phyloP scores from a whole-genome alignment of 2,113 vertebrate genomes.

The Platichthys stellatus region DNA sequence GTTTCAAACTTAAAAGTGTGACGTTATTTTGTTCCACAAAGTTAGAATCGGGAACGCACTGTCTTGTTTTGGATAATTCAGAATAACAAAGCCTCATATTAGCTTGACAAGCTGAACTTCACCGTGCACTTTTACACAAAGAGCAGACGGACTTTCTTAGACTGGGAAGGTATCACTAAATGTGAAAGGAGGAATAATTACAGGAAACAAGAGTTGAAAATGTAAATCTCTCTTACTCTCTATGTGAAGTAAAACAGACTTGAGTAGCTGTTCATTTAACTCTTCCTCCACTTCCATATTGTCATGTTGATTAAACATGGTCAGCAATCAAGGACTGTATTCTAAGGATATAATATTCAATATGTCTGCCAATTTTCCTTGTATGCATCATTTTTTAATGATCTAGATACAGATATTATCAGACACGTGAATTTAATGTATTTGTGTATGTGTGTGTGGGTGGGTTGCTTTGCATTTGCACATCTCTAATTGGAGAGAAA shows the following conservation, averaged over 20 bases:
- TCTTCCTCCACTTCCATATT: not conserved
- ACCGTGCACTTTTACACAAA: not conserved
- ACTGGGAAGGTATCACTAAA: not conserved
- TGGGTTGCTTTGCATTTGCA: conserved; percentile 37
- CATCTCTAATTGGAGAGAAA: conserved; percentile 47
- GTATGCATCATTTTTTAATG: not conserved
- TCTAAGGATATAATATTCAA: not conserved
- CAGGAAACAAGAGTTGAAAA: not conserved
- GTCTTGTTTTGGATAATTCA: not conserved
- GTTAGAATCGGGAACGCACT: too few relatives aligned
- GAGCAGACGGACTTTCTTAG: not conserved
- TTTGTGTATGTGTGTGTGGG: conserved; percentile 14
- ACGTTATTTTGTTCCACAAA: not conserved
- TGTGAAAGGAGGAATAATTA: not conserved
- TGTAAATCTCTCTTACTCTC: not conserved
- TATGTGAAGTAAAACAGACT: not conserved
- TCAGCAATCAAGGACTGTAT: not conserved
- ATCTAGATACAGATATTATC: conserved; percentile 26
- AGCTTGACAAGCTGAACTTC: not conserved
- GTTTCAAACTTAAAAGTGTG: not conserved
- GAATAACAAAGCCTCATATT: not conserved
- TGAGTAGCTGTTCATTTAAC: not conserved
- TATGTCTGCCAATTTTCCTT: not conserved
- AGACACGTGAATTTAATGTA: conserved; percentile 13
- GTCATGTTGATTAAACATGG: too few relatives aligned